These are phyloP conservation scores for Galagoides demidoff DNA, from an alignment of 2,797 vertebrate species.

Conservation along the genomic window DNA sequence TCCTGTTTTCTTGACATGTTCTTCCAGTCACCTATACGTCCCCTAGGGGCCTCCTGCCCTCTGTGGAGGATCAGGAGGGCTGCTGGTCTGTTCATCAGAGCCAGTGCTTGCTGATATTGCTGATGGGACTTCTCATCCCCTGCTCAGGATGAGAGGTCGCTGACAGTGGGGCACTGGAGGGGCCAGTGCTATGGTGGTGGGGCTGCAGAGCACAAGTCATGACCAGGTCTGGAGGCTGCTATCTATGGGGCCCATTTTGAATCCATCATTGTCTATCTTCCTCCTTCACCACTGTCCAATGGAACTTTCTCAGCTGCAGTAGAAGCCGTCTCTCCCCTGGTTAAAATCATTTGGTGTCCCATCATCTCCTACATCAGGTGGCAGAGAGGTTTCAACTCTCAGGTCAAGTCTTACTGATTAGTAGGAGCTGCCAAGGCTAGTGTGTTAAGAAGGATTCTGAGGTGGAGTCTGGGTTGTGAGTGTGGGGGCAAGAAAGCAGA, in stretches of 20 bases:
- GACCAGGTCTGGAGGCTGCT: not conserved
- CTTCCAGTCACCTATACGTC: not conserved
- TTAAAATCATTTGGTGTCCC: not conserved
- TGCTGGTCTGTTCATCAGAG: not conserved
- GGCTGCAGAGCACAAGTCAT: not conserved
- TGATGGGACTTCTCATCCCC: not conserved
- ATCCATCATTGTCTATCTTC: not conserved
- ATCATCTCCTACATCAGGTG: not conserved
- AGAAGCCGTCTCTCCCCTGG: not conserved
- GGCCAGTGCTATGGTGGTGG: not conserved
- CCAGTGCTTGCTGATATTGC: not conserved
- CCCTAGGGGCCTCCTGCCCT: not conserved
- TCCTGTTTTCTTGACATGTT: not conserved
- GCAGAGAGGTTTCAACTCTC: not conserved
- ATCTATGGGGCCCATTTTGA: not conserved
- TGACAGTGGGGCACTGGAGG: not conserved
- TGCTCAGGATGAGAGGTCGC: too few species aligned
- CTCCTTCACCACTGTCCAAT: not conserved
- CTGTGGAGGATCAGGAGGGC: not conserved
- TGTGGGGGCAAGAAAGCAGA: not conserved
- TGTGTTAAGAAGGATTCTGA: constrained; percentile 8
- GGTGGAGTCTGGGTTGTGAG: not conserved
- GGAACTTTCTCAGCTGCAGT: not conserved
- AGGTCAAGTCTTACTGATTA: too few species aligned
- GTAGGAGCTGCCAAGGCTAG: not conserved